These are phyloP conservation scores for Ornithorhynchus anatinus DNA, from an alignment of 2,113 vertebrate genomes.

Conservation along the genomic window DNA sequence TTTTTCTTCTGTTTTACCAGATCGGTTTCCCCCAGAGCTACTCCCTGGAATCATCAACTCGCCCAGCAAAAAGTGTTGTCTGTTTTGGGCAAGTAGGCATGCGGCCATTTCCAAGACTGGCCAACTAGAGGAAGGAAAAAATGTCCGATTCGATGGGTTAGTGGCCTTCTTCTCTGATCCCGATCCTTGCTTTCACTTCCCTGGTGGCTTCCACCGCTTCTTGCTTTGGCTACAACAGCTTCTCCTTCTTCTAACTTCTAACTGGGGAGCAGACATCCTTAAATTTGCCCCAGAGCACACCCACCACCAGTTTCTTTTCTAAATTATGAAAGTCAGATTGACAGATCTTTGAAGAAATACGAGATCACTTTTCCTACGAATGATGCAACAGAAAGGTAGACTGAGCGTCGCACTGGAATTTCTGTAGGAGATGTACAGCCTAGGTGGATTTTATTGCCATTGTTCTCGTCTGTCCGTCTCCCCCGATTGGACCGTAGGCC, in stretches of 20 bases:
- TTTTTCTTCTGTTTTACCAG: too few species aligned
- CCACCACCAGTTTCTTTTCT: neutral
- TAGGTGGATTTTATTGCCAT: too few species aligned
- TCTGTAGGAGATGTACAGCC: slow-evolving; percentile 2
- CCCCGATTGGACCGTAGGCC: too few species aligned
- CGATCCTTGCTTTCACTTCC: neutral
- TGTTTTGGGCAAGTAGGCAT: neutral
- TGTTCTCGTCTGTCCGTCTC: too few species aligned
- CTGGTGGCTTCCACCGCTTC: neutral
- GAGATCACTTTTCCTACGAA: neutral
- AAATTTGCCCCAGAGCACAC: neutral
- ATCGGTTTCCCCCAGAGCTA: too few species aligned
- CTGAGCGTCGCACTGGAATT: neutral
- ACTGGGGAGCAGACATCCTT: neutral
- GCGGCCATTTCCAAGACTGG: neutral
- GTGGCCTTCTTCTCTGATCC: neutral
- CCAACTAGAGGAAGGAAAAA: neutral
- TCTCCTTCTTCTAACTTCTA: neutral
- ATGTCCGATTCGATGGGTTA: neutral
- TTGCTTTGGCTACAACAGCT: neutral
- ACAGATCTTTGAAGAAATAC: neutral
- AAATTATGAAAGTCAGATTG: neutral
- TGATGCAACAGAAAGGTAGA: neutral
- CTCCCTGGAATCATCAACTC: too few species aligned
- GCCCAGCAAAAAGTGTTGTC: too few species aligned